A percentile compares a stretch with the other conserved stretches of the same genome.
Evolutionary conservation across 2,888 invertebrate genomes (phyloP).

Genomic region (Acanthoscelides obtectus): DNA sequence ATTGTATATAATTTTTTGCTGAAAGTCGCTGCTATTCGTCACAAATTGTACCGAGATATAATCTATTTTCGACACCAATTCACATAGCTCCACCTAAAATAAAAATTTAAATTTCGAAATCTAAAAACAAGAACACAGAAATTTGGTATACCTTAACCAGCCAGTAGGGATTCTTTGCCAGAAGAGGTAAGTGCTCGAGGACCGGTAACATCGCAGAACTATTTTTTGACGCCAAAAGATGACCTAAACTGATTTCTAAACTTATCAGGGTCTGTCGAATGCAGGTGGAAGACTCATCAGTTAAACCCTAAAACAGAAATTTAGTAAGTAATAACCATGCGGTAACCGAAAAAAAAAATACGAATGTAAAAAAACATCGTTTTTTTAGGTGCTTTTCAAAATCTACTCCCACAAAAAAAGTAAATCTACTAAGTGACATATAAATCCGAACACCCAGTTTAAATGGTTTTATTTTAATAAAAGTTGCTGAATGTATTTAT

Average conservation of each 20-base stretch:
- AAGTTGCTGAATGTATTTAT: no score
- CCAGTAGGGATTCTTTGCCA: constrained; percentile 77
- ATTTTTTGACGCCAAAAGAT: constrained; percentile 60
- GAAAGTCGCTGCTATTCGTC: constrained; percentile 50
- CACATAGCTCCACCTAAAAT: constrained; percentile 59
- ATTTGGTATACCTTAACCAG: constrained; percentile 62
- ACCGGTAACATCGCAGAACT: constrained; percentile 54
- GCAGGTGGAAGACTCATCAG: constrained; percentile 72
- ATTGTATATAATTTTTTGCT: constrained; percentile 55
- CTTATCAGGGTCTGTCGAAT: constrained; percentile 66
- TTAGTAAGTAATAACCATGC: no score
- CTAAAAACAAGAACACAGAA: not conserved
- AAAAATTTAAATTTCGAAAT: not conserved
- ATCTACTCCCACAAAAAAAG: no score
- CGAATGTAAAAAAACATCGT: no score
- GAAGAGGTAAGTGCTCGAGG: constrained; percentile 58
- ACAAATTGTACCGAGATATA: constrained; percentile 56
- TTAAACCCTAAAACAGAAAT: constrained; percentile 57
- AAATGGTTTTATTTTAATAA: no score
- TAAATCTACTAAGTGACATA: no score
- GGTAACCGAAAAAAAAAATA: no score
- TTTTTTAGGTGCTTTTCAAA: no score
- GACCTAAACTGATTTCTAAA: constrained; percentile 55
- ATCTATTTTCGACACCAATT: constrained; percentile 57
- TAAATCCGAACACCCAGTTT: no score